These are phyloP conservation scores for Lydus trimaculatus DNA, from an alignment of 2,888 invertebrate species.

Conservation along the genomic window DNA sequence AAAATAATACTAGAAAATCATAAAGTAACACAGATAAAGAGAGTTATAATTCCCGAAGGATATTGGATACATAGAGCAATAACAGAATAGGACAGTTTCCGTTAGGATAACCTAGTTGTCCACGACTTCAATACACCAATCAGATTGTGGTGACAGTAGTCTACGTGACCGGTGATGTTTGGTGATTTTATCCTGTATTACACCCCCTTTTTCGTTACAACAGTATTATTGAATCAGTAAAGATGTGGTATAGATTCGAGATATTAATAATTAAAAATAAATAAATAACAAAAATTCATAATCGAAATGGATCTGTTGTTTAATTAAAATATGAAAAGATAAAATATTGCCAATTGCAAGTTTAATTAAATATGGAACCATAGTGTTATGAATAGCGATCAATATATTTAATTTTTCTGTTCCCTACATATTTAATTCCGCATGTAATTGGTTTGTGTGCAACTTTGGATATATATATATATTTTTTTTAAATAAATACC, in stretches of 20 bases:
- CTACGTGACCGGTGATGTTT: conserved; percentile 40
- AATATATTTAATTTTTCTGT: too few species aligned
- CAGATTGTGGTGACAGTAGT: conserved; percentile 40
- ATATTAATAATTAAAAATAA: background rate
- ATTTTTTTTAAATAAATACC: too few species aligned
- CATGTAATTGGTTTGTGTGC: too few species aligned
- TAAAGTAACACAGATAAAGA: background rate
- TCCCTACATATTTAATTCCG: too few species aligned
- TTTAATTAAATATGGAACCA: background rate
- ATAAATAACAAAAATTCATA: background rate
- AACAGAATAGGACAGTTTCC: conserved; percentile 40
- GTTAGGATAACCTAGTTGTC: conserved; percentile 47
- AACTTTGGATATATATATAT: too few species aligned
- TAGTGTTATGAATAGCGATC: background rate
- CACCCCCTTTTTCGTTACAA: background rate
- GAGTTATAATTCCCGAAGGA: conserved; percentile 32
- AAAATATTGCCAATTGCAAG: background rate
- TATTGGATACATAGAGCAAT: conserved; percentile 19
- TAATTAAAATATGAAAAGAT: background rate
- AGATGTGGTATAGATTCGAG: background rate
- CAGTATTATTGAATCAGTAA: background rate
- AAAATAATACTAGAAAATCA: background rate
- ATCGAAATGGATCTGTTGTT: background rate
- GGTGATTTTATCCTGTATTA: background rate
- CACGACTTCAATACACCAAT: conserved; percentile 49